phyloP scores from a whole-genome alignment of 2,113 vertebrate genomes.

The Cryptotis parvus region DNA sequence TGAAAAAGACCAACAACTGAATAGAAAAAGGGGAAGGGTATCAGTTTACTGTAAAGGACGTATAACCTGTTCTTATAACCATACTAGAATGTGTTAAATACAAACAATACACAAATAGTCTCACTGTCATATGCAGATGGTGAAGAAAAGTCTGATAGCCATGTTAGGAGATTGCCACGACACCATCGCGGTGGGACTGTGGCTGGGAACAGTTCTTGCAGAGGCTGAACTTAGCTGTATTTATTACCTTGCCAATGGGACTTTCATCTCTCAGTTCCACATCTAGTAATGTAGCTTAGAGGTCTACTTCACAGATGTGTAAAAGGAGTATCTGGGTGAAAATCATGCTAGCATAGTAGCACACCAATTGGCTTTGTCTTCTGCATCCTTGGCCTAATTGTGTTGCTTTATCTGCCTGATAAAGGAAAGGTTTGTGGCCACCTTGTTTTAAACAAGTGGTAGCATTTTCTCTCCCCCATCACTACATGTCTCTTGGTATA shows the following conservation, averaged over 20 bases:
- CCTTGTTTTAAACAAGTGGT: too few species aligned
- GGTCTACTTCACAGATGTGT: neutral
- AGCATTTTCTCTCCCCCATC: neutral
- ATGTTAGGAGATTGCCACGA: too few species aligned
- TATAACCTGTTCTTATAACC: constrained; percentile 6
- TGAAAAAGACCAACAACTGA: neutral
- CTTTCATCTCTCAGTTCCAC: neutral
- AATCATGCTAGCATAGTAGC: neutral
- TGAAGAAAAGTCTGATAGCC: neutral
- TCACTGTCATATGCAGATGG: neutral
- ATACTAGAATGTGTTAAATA: neutral
- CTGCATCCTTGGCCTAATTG: neutral
- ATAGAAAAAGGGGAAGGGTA: neutral
- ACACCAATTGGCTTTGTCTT: neutral
- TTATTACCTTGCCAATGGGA: neutral
- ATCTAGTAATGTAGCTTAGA: neutral
- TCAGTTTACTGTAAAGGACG: constrained; percentile 10
- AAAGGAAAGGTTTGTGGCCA: neutral
- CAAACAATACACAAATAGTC: neutral
- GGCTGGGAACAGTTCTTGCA: neutral
- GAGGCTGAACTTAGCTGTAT: neutral
- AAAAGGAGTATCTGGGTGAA: neutral
- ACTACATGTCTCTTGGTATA: neutral
- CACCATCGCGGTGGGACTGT: neutral
- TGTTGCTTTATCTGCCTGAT: neutral